These are phyloP conservation scores for Agonopterix heracliana DNA, from an alignment of 2,888 invertebrate species.

Conservation along the genomic window DNA sequence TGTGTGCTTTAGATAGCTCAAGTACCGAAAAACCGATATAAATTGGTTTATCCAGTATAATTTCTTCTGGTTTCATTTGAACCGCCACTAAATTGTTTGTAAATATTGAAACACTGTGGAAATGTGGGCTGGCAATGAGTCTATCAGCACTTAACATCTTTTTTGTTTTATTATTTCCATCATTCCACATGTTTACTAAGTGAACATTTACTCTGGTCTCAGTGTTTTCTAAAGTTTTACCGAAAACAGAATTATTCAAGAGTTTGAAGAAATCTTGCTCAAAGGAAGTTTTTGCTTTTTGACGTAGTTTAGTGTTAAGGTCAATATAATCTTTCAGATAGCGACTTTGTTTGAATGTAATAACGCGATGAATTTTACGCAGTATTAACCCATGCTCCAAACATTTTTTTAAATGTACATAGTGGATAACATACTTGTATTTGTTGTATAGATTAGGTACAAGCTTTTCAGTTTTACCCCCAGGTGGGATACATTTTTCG, in stretches of 20 bases:
- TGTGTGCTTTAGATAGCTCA: conserved; percentile 10
- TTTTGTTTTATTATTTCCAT: conserved; percentile 8
- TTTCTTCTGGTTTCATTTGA: conserved; percentile 3
- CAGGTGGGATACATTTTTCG: conserved; percentile 3
- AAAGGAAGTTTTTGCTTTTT: conserved; percentile 3
- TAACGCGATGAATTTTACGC: conserved; percentile 23
- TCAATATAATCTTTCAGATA: conserved; percentile 27
- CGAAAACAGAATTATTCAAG: conserved; percentile 9
- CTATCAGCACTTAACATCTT: conserved; percentile 5
- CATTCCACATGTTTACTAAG: conserved; percentile 5
- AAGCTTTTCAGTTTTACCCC: conserved; percentile 6
- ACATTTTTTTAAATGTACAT: conserved; percentile 23
- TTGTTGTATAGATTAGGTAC: conserved; percentile 22
- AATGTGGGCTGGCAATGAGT: conserved; percentile 5
- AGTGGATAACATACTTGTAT: conserved; percentile 27
- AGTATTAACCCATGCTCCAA: conserved; percentile 21
- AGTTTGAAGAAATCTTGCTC: no score
- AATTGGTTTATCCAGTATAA: conserved; percentile 8
- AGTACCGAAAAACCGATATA: conserved; percentile 9
- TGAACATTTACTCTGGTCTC: conserved; percentile 3
- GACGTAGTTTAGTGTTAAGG: conserved; percentile 6
- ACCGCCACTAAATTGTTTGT: conserved; percentile 9
- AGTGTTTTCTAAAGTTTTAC: conserved; percentile 10
- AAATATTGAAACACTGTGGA: conserved; percentile 8
- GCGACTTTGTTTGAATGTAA: conserved; percentile 20